phyloP scores from a whole-genome alignment of 2,113 vertebrate genomes.

The Plecotus auritus region DNA sequence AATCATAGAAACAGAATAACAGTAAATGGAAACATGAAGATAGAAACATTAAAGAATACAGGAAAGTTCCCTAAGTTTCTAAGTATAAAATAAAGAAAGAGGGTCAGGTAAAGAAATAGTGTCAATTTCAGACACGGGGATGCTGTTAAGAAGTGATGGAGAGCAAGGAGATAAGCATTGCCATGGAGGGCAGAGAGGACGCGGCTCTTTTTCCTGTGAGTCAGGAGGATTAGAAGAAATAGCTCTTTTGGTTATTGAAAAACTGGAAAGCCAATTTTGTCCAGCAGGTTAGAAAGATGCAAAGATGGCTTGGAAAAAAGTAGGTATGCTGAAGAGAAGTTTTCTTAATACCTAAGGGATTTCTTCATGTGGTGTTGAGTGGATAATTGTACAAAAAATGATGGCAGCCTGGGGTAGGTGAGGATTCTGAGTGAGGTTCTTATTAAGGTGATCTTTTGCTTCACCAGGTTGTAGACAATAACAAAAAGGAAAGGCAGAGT shows the following conservation, averaged over 20 bases:
- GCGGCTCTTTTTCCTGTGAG: neutral
- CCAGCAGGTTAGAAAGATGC: neutral
- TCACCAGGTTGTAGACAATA: neutral
- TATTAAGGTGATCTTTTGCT: neutral
- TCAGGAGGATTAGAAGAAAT: neutral
- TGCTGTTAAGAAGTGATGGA: neutral
- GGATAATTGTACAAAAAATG: neutral
- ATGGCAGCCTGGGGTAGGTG: neutral
- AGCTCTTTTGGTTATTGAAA: neutral
- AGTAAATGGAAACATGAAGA: neutral
- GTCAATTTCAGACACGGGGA: neutral
- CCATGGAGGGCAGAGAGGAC: neutral
- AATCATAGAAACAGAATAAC: neutral
- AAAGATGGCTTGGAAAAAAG: neutral
- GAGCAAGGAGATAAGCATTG: neutral
- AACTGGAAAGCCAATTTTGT: neutral
- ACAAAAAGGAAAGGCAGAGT: neutral
- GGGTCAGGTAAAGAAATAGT: neutral
- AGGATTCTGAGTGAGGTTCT: neutral
- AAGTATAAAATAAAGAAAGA: neutral
- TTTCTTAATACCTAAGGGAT: neutral
- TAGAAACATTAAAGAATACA: neutral
- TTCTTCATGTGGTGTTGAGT: neutral
- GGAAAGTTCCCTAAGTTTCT: neutral
- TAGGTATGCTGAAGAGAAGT: neutral